Evolutionary conservation across 2,113 vertebrate species (phyloP), one percentile per base, ranked within the genome.

Genomic region (Chlamydotis undulata): DNA sequence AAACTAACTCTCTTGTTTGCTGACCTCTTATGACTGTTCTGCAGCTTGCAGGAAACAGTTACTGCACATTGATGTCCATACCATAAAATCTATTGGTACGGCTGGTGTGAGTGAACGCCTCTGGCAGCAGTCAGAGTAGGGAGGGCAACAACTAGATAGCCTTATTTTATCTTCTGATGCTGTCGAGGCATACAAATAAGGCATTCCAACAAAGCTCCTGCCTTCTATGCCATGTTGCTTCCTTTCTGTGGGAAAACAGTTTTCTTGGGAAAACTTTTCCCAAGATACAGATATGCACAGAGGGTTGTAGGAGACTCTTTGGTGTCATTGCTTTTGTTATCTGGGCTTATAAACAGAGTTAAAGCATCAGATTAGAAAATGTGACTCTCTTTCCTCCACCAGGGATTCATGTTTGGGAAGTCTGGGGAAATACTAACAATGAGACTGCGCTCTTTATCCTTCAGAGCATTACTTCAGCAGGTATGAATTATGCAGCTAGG

Each of bases 401-500:
- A 98, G 98, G 98, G 98, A n/a, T 98, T 94, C 87, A 97, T 97
- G 96, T 98, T 98, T 98, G 98, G 95, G 64, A 98, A 97, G 88
- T 97, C 98, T 80, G 98, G 98, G 26, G 98, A 98, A 95, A 88
- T 93, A 19, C 90, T 98, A 53, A 98, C 97, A 3, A 96, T 96
- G 97, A 96, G 98, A 69, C 88, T 98, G 79, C 96, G 98, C n/a
- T 97, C 93, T 33, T 91, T 97, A 87, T 96, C 97, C 83, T 98
- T 98, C 92, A 97, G 94, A 83, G 97, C 97, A 43, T 95, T 98
- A 64, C 91, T 98, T 82, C 94, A 96, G 96, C 98, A 98, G 98
- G 98, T 98, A 97, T 55, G 90, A 95, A 75, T 87, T 89, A 59
- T 2, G 10, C 52, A 80, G 12, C 14, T 22, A 23, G 41, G 22